Conservation (phyloP, 2,888 invertebrate species). For the Drosophila macrospina region DNA sequence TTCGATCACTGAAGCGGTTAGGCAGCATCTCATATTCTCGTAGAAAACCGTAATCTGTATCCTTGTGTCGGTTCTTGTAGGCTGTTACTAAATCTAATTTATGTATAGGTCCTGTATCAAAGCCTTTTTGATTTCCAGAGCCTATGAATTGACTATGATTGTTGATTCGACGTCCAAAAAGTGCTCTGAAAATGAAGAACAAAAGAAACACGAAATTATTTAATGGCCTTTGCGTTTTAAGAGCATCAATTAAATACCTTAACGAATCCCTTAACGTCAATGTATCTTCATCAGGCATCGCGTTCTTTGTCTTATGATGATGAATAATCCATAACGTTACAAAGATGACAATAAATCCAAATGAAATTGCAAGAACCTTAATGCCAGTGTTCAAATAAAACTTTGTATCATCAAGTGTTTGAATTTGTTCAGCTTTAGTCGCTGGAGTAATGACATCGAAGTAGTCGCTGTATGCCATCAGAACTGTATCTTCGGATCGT, state of each 20-base stretch:
- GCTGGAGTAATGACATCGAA: conserved; percentile 91
- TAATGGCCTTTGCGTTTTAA: too few species aligned
- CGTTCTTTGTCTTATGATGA: conserved; percentile 88
- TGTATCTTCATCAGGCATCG: conserved; percentile 89
- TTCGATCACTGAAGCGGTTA: conserved; percentile 94
- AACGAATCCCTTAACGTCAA: conserved; percentile 89
- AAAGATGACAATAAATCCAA: conserved; percentile 88
- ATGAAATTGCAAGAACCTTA: conserved; percentile 89
- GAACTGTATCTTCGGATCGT: conserved; percentile 83
- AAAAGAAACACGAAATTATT: too few species aligned
- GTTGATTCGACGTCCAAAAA: conserved; percentile 84
- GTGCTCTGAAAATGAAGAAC: conserved; percentile 67
- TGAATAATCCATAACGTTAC: conserved; percentile 89
- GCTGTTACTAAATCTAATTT: conserved; percentile 91
- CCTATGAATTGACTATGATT: conserved; percentile 90
- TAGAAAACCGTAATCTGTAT: conserved; percentile 96
- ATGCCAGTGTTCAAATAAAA: conserved; percentile 87
- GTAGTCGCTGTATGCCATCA: conserved; percentile 91
- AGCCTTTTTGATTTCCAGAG: conserved; percentile 88
- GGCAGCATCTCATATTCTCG: conserved; percentile 96
- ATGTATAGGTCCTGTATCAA: conserved; percentile 93
- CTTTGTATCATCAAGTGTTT: conserved; percentile 84
- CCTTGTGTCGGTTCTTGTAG: conserved; percentile 92
- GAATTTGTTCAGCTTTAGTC: conserved; percentile 85
- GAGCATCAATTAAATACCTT: conserved; percentile 85